These are phyloP conservation scores for Echiichthys vipera DNA, from an alignment of 2,797 vertebrate genomes.

Conservation along the genomic window DNA sequence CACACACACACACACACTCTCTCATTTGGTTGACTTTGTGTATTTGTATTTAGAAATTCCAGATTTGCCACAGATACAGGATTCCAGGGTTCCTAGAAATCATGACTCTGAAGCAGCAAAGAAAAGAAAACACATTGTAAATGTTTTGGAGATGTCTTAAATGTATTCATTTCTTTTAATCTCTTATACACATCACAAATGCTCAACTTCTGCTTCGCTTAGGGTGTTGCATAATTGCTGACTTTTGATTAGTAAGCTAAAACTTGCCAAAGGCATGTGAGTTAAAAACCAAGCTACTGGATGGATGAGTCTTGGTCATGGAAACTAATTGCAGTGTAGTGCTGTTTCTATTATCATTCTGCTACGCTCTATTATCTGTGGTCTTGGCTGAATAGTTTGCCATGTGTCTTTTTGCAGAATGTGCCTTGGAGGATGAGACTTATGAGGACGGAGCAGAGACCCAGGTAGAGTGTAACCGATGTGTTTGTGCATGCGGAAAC, in stretches of 20 bases:
- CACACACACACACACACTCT: background rate
- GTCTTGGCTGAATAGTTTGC: conserved; percentile 9
- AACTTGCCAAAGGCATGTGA: background rate
- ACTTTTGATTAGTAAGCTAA: conserved; percentile 17
- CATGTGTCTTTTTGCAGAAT: conserved; percentile 83
- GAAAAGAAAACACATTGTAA: background rate
- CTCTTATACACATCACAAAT: background rate
- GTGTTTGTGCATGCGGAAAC: conserved; percentile 97
- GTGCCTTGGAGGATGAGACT: conserved; percentile 95
- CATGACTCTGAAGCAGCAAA: background rate
- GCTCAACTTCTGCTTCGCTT: background rate
- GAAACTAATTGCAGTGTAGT: background rate
- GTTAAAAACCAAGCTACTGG: background rate
- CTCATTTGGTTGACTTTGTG: background rate
- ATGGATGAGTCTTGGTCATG: conserved; percentile 12
- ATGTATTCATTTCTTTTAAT: background rate
- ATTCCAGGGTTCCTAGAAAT: background rate
- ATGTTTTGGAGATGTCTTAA: background rate
- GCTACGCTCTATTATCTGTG: conserved; percentile 13
- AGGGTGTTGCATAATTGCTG: conserved; percentile 7
- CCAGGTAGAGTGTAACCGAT: conserved; percentile 97
- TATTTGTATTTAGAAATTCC: conserved; percentile 2
- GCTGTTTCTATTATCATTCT: conserved; percentile 16
- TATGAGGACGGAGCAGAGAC: conserved; percentile 97
- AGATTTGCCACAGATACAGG: background rate